A percentile compares a stretch with the other conserved stretches of the same genome.
Evolutionary conservation across 2,797 vertebrate genomes (phyloP).

Genomic region (Oryzias sinensis): DNA sequence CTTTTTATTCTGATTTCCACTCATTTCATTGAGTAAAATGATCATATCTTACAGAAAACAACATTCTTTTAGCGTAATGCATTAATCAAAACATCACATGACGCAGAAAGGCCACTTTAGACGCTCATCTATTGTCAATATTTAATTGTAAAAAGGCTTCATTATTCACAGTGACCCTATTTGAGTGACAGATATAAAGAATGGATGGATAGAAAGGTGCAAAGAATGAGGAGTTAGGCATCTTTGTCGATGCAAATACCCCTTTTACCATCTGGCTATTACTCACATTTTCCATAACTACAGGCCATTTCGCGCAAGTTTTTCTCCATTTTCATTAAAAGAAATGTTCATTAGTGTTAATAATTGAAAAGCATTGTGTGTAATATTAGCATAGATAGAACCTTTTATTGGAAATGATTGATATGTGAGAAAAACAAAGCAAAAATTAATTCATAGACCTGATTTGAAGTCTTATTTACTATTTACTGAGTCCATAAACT

Average conservation of each 20-base stretch:
- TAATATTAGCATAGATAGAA: slow-evolving; percentile 6
- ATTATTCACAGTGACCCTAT: slow-evolving; percentile 59
- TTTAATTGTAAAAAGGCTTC: slow-evolving; percentile 63
- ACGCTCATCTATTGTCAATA: slow-evolving; percentile 60
- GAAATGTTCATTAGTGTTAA: slow-evolving; percentile 4
- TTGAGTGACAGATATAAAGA: slow-evolving; percentile 43
- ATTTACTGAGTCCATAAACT: too few relatives aligned
- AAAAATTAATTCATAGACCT: too few relatives aligned
- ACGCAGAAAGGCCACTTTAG: slow-evolving; percentile 44
- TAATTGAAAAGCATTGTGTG: slow-evolving; percentile 5
- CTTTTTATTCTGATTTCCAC: slow-evolving; percentile 4
- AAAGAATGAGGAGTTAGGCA: slow-evolving; percentile 1
- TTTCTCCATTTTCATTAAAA: slow-evolving; percentile 12
- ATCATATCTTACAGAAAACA: slow-evolving; percentile 40
- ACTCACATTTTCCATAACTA: neutral
- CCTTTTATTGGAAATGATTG: too few relatives aligned
- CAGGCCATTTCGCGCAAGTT: slow-evolving; percentile 3
- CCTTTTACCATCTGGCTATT: slow-evolving; percentile 7
- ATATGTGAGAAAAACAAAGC: too few relatives aligned
- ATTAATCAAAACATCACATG: slow-evolving; percentile 66
- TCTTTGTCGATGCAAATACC: slow-evolving; percentile 19
- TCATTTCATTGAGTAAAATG: slow-evolving; percentile 22
- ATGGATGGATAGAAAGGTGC: slow-evolving; percentile 23
- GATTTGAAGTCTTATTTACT: too few relatives aligned
- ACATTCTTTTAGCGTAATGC: slow-evolving; percentile 42